Evolutionary conservation across 1,140 invertebrate species (phyloP), one percentile per base, ranked within the genome.

Genomic region (Calliopsis andreniformis): DNA sequence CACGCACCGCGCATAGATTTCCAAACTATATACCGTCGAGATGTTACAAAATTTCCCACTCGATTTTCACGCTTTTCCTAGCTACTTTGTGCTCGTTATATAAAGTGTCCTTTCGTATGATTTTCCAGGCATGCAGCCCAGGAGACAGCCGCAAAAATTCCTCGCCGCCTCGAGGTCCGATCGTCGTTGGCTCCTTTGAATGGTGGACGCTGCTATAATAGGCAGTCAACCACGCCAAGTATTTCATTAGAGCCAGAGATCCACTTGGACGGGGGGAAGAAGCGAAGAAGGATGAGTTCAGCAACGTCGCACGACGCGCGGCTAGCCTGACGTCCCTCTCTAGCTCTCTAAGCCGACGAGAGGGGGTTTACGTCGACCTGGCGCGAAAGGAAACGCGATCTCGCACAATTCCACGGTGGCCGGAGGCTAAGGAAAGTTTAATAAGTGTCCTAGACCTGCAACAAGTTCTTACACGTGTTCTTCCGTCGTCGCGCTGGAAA

Each of bases 171-270:
- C 23, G 20, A 35, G 16, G 2, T 16, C 20, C 63, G 18, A 7
- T 62, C 42, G 45, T 30, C 42, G 43, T 14, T 39, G n/a, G 55
- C 25, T 61, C 42, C 56, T 62, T 71, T 62, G 43, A 62, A 20
- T 20, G 43, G 14, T n/a, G 68, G n/a, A 58, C 35, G 28, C 28
- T 16, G 55, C 43, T 71, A 62, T 71, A 71, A 71, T 62, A 71
- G 49, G 43, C 58, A 59, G 55, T 47, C 68, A 62, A n/a, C 68
- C 56, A 49, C 56, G 68, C 43, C 7, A 62, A 71, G 56, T 71
- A 71, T 62, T 71, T 62, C 56, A 71, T 62, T 71, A 62, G 43
- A 62, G 16, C 42, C 28, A 25, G 53, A 18, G 30, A 59, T 53
- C 20, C 39, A 12, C 14, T 16, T 3, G 14, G 6, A 25, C 10